These are phyloP conservation scores for Noctuana brunneofusca DNA, from an alignment of 2,888 invertebrate species.

Conservation along the genomic window DNA sequence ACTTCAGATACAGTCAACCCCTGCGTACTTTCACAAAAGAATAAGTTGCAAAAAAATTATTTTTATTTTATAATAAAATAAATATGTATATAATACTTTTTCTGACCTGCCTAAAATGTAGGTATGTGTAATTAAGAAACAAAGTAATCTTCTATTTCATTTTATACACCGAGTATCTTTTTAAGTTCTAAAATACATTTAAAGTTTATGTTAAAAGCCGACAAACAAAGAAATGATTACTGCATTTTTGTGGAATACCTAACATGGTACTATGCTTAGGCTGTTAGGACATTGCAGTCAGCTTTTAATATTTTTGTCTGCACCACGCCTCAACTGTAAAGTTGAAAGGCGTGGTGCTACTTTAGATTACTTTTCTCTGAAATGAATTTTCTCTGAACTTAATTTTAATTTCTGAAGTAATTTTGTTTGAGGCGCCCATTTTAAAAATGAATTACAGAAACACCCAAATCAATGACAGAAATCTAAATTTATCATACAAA, in stretches of 20 bases:
- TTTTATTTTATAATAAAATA: not conserved
- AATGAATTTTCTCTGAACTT: no score
- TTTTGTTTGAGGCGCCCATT: no score
- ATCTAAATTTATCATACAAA: no score
- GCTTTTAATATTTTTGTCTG: constrained; percentile 21
- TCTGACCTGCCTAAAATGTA: no score
- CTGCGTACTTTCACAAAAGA: not conserved
- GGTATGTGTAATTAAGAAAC: no score
- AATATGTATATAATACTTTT: no score
- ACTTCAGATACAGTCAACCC: not conserved
- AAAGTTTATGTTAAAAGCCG: not conserved
- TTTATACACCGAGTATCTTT: not conserved
- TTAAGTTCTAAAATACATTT: not conserved
- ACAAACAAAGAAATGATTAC: not conserved
- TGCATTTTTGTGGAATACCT: constrained; percentile 4
- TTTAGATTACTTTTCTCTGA: constrained; percentile 16
- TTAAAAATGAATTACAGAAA: no score
- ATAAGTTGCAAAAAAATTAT: not conserved
- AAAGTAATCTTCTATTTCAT: not conserved
- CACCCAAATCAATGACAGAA: no score
- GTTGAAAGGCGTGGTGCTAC: no score
- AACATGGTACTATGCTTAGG: constrained; percentile 9
- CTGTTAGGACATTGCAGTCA: constrained; percentile 18
- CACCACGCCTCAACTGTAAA: constrained; percentile 1
- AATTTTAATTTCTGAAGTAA: no score